Evolutionary conservation across 2,888 invertebrate species (phyloP).

Genomic region (Slavum lentiscoides): DNA sequence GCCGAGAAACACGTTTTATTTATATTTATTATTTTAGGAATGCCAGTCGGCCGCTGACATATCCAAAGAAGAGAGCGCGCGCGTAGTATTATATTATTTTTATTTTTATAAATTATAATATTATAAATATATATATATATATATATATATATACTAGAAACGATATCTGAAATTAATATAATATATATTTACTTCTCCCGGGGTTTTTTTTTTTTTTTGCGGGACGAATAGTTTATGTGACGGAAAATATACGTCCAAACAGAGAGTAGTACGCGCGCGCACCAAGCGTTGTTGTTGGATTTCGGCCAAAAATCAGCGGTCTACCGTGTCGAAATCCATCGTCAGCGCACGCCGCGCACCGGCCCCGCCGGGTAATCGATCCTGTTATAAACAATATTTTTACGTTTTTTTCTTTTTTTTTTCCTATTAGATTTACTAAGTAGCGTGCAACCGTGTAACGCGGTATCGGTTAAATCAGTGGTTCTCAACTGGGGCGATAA

Average conservation of each 20-base stretch:
- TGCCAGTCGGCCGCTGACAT: background rate
- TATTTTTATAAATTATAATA: background rate
- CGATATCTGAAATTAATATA: constrained; percentile 40
- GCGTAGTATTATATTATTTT: background rate
- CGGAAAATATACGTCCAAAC: constrained; percentile 28
- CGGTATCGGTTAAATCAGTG: no score
- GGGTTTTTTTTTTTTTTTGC: constrained; percentile 35
- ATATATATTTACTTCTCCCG: constrained; percentile 14
- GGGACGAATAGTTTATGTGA: constrained; percentile 51
- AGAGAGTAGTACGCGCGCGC: background rate
- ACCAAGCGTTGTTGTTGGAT: constrained; percentile 6
- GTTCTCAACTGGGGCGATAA: no score
- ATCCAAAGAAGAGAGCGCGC: constrained; percentile 1
- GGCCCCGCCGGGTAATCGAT: constrained; percentile 29
- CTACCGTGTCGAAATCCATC: constrained; percentile 23
- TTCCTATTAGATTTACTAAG: constrained; percentile 25
- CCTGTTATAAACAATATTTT: constrained; percentile 37
- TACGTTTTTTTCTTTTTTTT: constrained; percentile 6
- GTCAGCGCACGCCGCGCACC: background rate
- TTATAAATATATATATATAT: background rate
- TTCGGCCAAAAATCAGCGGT: constrained; percentile 47
- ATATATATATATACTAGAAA: background rate
- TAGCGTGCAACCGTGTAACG: background rate
- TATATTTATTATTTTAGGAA: constrained; percentile 26
- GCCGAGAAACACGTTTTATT: constrained; percentile 36